phyloP scores from a whole-genome alignment of 2,797 vertebrate genomes.

The Notolepis coatsorum region DNA sequence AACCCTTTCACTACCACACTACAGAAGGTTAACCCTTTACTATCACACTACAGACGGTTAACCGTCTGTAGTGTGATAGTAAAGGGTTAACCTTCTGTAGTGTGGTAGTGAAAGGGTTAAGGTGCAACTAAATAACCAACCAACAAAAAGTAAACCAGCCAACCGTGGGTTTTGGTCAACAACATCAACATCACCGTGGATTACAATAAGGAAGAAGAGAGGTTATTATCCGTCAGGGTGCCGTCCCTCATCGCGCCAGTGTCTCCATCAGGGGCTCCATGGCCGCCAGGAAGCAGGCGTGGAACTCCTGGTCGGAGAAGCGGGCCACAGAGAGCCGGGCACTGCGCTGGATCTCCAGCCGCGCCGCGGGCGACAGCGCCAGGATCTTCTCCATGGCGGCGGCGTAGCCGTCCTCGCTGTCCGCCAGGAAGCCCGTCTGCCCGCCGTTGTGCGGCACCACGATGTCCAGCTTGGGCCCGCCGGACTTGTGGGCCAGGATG shows the following conservation, averaged over 20 bases:
- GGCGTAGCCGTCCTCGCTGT: slow-evolving; percentile 87
- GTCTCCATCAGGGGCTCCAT: slow-evolving; percentile 77
- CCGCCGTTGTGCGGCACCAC: slow-evolving; percentile 85
- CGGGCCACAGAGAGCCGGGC: slow-evolving; percentile 88
- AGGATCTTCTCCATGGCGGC: slow-evolving; percentile 88
- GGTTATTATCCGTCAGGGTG: no score
- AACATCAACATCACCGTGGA: no score
- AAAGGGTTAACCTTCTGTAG: no score
- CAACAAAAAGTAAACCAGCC: no score
- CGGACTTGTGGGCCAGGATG: slow-evolving; percentile 92
- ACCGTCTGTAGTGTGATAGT: no score
- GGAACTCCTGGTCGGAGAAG: slow-evolving; percentile 92
- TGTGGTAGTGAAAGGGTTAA: no score
- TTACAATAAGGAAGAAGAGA: no score
- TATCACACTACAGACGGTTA: no score
- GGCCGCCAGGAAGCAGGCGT: slow-evolving; percentile 85
- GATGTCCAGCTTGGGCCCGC: slow-evolving; percentile 93
- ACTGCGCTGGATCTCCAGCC: slow-evolving; percentile 82
- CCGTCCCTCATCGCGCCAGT: slow-evolving; percentile 52
- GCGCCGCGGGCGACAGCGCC: slow-evolving; percentile 76
- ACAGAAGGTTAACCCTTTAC: no score
- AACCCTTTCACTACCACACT: no score
- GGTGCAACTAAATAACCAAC: no score
- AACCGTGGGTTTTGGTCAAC: no score
- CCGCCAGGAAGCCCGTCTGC: slow-evolving; percentile 91